These are phyloP conservation scores for Lacerta agilis DNA, from an alignment of 2,797 vertebrate species.

Conservation along the genomic window DNA sequence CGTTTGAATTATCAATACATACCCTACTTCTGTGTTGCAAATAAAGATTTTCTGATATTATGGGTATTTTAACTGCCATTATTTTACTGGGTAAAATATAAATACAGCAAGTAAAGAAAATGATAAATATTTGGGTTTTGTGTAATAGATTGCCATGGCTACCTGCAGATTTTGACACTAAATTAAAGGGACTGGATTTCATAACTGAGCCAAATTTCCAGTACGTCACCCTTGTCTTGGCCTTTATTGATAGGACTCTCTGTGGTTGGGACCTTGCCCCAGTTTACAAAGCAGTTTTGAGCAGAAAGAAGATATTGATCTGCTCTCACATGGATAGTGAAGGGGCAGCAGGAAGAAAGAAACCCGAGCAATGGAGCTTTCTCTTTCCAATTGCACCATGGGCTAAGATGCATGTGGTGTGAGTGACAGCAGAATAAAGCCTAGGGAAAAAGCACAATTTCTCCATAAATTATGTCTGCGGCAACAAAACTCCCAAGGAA, in stretches of 20 bases:
- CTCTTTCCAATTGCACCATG: slow-evolving; percentile 39
- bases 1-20: background rate
- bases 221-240: slow-evolving; percentile 29
- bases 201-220: slow-evolving; percentile 41
- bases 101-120: background rate
- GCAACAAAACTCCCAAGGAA: slow-evolving; percentile 40
- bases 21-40: background rate
- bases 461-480: slow-evolving; percentile 43
- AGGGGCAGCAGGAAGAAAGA: background rate
- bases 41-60: background rate
- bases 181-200: slow-evolving; percentile 47
- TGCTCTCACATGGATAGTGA: slow-evolving; percentile 34
- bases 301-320: slow-evolving; percentile 8
- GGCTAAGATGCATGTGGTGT: slow-evolving; percentile 34
- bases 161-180: background rate
- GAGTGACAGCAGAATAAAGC: slow-evolving; percentile 28
- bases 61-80: too few relatives aligned
- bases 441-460: slow-evolving; percentile 21
- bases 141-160: too few relatives aligned
- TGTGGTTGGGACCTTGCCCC: slow-evolving; percentile 40
- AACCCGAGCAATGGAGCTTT: slow-evolving; percentile 37
- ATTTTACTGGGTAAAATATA: too few relatives aligned
- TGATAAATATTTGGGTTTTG: background rate
- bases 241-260: slow-evolving; percentile 32
- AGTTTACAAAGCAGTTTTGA: slow-evolving; percentile 41